phyloP scores from a whole-genome alignment of 1,140 invertebrate species.

The Holcopasites calliopsidis region DNA sequence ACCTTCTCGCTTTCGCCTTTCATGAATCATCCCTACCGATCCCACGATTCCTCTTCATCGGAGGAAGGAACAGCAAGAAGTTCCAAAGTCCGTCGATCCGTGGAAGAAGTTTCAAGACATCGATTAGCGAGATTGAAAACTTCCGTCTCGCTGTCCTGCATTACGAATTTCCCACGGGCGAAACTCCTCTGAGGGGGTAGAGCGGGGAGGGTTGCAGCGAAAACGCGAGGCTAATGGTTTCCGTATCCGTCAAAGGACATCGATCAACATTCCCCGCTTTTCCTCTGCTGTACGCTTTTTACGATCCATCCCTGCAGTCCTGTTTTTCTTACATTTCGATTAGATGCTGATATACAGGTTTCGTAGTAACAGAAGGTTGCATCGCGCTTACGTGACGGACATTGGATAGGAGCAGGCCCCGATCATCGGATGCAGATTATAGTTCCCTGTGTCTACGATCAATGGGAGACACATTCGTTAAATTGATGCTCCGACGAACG shows the following conservation, averaged over 20 bases:
- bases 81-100: constrained; percentile 22
- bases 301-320: neutral
- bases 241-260: constrained; percentile 27
- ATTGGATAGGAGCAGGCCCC: neutral
- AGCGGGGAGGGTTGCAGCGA: neutral
- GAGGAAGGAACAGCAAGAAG: constrained; percentile 16
- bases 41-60: neutral
- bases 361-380: no score
- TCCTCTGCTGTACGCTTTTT: neutral
- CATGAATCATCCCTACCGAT: constrained; percentile 15
- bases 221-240: constrained; percentile 27
- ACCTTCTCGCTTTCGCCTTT: neutral
- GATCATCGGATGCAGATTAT: no score
- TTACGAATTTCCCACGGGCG: constrained; percentile 15
- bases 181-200: no score
- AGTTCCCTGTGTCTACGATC: neutral
- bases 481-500: constrained; percentile 4
- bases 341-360: no score
- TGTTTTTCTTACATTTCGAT: neutral
- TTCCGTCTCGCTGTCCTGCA: constrained; percentile 33
- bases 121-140: constrained; percentile 59
- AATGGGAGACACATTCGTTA: neutral
- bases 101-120: constrained; percentile 49
- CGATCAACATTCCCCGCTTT: constrained; percentile 34
- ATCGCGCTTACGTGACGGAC: neutral